Conservation (phyloP, 2,888 invertebrate species). For the Aleiodes alternator region DNA sequence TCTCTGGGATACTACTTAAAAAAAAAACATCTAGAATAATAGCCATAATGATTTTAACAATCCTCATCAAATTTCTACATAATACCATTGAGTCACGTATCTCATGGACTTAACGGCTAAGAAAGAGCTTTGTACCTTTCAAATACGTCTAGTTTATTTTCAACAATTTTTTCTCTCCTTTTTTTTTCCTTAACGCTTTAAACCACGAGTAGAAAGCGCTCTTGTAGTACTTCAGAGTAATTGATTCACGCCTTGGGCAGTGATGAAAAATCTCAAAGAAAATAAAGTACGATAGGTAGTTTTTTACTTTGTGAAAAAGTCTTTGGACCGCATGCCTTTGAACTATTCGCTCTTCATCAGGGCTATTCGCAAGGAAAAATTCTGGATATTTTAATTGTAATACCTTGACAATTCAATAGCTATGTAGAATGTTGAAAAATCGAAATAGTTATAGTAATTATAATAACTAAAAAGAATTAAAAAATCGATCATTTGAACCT, state of each 20-base stretch:
- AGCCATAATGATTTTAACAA: no score
- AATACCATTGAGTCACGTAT: no score
- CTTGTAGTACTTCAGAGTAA: slow-evolving; percentile 45
- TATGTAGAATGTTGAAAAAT: no score
- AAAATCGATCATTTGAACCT: no score
- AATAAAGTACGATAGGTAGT: slow-evolving; percentile 45
- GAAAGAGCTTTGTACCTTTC: neutral
- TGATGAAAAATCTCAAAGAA: slow-evolving; percentile 46
- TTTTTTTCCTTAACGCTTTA: slow-evolving; percentile 37
- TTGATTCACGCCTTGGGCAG: slow-evolving; percentile 49
- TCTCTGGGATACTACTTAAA: no score
- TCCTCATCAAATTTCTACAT: no score
- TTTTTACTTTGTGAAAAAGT: slow-evolving; percentile 37
- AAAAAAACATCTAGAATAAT: no score
- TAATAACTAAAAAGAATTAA: no score
- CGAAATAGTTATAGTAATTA: no score
- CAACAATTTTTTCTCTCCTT: slow-evolving; percentile 12
- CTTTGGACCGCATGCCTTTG: slow-evolving; percentile 22
- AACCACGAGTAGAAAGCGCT: slow-evolving; percentile 42
- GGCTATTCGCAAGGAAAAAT: neutral
- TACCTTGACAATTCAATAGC: no score
- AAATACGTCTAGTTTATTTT: slow-evolving; percentile 10
- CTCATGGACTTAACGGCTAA: neutral
- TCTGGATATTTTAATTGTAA: neutral
- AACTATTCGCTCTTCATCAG: slow-evolving; percentile 46